Evolutionary conservation across 1,140 invertebrate species (phyloP).

Genomic region (Calliopsis andreniformis): DNA sequence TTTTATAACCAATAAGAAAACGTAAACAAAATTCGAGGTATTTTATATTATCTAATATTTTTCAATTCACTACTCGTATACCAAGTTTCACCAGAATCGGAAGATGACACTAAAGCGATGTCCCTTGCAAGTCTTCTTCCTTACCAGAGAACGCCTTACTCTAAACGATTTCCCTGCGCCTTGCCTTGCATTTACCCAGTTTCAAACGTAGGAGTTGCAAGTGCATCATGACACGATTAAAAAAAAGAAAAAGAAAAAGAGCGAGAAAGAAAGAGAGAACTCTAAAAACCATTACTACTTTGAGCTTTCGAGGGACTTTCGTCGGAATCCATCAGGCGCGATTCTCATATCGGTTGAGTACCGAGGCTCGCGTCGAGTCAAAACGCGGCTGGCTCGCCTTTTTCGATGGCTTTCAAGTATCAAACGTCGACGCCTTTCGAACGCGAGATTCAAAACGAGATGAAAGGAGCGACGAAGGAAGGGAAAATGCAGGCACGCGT

Average conservation of each 20-base stretch:
- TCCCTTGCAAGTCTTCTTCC: too few species aligned
- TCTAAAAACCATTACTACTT: constrained; percentile 26
- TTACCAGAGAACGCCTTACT: too few species aligned
- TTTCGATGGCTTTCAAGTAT: constrained; percentile 1
- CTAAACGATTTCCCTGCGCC: too few species aligned
- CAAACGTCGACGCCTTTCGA: constrained; percentile 21
- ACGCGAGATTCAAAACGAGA: not conserved
- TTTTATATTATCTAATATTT: too few species aligned
- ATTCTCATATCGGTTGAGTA: constrained; percentile 8
- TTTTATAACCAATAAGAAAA: too few species aligned
- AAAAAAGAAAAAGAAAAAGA: too few species aligned
- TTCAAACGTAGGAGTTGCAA: not conserved
- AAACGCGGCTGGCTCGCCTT: not conserved
- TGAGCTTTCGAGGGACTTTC: constrained; percentile 20
- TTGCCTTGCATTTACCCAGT: not conserved
- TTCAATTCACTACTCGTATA: too few species aligned
- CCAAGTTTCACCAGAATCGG: too few species aligned
- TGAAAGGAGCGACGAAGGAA: not conserved
- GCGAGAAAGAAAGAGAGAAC: not conserved
- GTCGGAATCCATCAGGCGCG: constrained; percentile 29
- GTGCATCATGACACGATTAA: constrained; percentile 27
- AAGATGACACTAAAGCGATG: too few species aligned
- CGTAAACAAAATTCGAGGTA: too few species aligned
- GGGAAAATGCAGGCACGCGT: constrained; percentile 1
- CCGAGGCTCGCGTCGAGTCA: not conserved